Evolutionary conservation across 2,797 vertebrate genomes (phyloP), one percentile per base, ranked within the genome.

Genomic region (Thripadectes ignobilis): DNA sequence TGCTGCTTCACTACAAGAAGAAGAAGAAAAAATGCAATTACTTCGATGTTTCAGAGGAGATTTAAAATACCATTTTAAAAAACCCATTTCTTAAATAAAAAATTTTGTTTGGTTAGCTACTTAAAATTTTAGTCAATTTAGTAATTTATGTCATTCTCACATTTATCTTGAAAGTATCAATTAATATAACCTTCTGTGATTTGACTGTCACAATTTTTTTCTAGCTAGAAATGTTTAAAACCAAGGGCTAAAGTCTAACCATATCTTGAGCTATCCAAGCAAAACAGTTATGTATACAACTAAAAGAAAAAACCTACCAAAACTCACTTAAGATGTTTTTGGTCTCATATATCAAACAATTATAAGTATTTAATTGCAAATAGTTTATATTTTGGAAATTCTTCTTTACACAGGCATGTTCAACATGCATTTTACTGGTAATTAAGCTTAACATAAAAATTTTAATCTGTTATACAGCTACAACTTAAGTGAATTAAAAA

Each of bases 1-100:
- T 91, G 23, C 58, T 84, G 92, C 61, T 69, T 97, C 97, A 93
- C 98, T 98, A 96, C 43, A 97, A 97, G 66, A 95, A 87, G 61
- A 93, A 85, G 63, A 93, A 85, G 92, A 92, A 48, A 63, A 91
- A 87, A 57, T 8, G 3, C 83, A 74, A 88, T 22, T 84, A 90
- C 30, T 72, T 90, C 74, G 22, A 86, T 81, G n/a, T 72, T n/a
- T 19, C 23, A 77, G 24, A 52, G 8, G 19, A 55, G 12, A 76
- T 34, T 45, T 45, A 71, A 65, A 84, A 74, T 19, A 75, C 7
- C 76, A 13, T 93, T 96, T 81, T 10, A 87, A 93, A n/a, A 10
- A 4, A 1, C 6, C 0, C 2, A 72, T 11, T 26, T 72, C 23
- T 36, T 69, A 30, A 36, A 74, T 27, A 22, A 75, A 74, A 85